Evolutionary conservation across 2,888 invertebrate genomes (phyloP), one percentile per base, ranked within the genome.

Genomic region (Cheilosia pagana): DNA sequence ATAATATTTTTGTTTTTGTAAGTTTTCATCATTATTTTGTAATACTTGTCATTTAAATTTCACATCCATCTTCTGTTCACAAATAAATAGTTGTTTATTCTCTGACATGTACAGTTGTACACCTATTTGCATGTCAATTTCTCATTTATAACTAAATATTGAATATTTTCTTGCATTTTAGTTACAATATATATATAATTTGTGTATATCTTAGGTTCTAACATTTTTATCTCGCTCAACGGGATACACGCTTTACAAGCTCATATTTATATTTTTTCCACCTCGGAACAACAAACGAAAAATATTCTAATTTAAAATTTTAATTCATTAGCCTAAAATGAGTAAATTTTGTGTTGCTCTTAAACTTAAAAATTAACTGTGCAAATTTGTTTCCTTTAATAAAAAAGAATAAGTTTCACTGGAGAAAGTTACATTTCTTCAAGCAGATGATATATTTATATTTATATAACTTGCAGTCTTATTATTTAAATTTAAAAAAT

Each of bases 401-500:
- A n/a, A n/a, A n/a, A n/a, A n/a, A n/a, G n/a, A n/a, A n/a, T n/a
- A n/a, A n/a, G n/a, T n/a, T n/a, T n/a, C 8, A 28, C 28, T 28
- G 67, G 72, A 78, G 48, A 72, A 48, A 16, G 25, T 19, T 50
- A 10, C 16, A 28, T 53, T 43, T 52, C 31, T 59, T 43, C 31
- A 83, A 83, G 83, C 83, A 83, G 31, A 79, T 79, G 68, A 79
- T 74, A 79, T 48, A 28, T 28, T 28, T 28, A 28, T 28, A 28
- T 25, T 25, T 28, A 12, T 50, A 50, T 79, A 82, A 75, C 65
- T 83, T 83, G 83, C 83, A 83, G 83, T 83, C 83, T 83, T 83
- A 83, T 83, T 48, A 83, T 83, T 79, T 83, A 83, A 35, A 79
- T 83, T 83, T 79, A 45, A 79, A 78, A 83, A 83, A 75, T 83